Base-by-base conservation (phyloP, 2,113 vertebrate species). In the Genyomyrus donnyi region DNA sequence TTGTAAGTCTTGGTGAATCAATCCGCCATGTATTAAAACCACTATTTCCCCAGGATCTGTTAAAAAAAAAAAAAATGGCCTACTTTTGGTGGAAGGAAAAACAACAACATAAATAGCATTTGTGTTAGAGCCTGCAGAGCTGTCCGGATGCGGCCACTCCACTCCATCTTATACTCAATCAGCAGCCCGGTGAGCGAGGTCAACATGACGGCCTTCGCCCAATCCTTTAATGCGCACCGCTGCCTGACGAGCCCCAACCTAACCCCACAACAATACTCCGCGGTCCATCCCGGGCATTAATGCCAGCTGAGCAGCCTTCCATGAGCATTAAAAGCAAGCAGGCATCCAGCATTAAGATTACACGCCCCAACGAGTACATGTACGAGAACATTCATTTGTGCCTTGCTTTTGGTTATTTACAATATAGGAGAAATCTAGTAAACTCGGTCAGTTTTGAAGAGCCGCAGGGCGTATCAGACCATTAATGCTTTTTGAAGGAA, bases 131-230 rank as follows among this genome's bases (percentile, higher is more conserved):
- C 92, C 93, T 89, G 89, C 90, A 93, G 93, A 93, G 88, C 74
- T 93, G 50, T 93, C 93, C 90, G 93, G 91, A 89, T 92, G 91
- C 93, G 90, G 91, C 88, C 88, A 91, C 94, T 88, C 94, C 92
- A 91, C 87, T 90, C 58, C 92, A 91, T 56, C 91, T 94, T 95
- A 93, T 91, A 93, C 93, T 94, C 93, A 91, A 91, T 91, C 92
- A 92, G 15, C 92, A 93, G 92, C 91, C 90, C 39, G 88, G 92
- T 92, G 91, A 93, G 91, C 91, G 84, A 86, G 91, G 93, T 89
- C 92, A 94, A 94, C 90, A 94, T 91, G 91, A 94, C 94, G 91
- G 90, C 91, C 90, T 93, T 94, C 92, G 90, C 91, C 85, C 91
- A 70, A 91, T 91, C 91, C 89, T 92, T 91, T 90, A 91, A 52